Evolutionary conservation across 1,140 invertebrate species (phyloP).

Genomic region (Drosophila nebulosa): DNA sequence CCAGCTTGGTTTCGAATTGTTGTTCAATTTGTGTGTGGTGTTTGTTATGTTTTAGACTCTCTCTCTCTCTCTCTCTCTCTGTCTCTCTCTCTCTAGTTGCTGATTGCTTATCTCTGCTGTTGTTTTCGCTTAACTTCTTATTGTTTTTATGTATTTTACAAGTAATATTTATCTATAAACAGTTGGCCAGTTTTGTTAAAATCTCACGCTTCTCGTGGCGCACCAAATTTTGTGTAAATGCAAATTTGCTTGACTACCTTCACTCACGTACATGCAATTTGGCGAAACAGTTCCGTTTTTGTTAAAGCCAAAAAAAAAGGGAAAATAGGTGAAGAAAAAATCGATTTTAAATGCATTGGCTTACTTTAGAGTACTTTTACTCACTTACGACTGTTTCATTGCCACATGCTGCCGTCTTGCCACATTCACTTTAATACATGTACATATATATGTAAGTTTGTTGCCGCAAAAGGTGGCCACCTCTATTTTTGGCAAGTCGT

Average conservation of each 20-base stretch:
- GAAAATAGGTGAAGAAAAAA: conserved; percentile 36
- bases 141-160: conserved; percentile 20
- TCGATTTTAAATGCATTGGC: conserved; percentile 58
- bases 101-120: background rate
- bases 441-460: background rate
- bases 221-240: conserved; percentile 37
- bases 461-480: conserved; percentile 56
- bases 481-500: conserved; percentile 56
- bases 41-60: conserved; percentile 20
- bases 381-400: conserved; percentile 16
- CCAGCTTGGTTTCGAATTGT: conserved; percentile 61
- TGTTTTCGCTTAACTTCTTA: conserved; percentile 43
- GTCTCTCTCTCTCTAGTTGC: conserved; percentile 3
- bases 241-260: conserved; percentile 57
- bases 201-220: conserved; percentile 60
- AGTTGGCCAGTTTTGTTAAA: conserved; percentile 55
- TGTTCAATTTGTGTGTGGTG: conserved; percentile 11
- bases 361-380: conserved; percentile 57
- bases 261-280: conserved; percentile 54
- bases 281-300: conserved; percentile 2
- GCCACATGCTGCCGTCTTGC: conserved; percentile 14
- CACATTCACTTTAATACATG: conserved; percentile 29
- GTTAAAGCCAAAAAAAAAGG: conserved; percentile 3
- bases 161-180: conserved; percentile 45
- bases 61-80: too few relatives aligned